phyloP scores from a whole-genome alignment of 2,797 vertebrate species.

The Argentina silus region DNA sequence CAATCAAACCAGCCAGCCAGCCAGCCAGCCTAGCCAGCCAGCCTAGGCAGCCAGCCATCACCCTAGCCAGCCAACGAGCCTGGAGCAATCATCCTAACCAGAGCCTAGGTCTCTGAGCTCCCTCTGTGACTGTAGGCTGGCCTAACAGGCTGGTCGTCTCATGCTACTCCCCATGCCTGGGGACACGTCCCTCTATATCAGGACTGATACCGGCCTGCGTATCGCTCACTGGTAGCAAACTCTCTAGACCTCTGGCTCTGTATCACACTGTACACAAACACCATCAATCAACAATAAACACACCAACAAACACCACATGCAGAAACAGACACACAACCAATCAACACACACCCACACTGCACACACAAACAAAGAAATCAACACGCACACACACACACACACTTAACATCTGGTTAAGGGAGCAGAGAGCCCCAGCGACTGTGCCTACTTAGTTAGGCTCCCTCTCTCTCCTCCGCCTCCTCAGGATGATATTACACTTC shows the following conservation, averaged over 20 bases:
- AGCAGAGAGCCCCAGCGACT: neutral
- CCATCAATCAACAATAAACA: neutral
- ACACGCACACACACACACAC: constrained; percentile 18
- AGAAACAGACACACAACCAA: constrained; percentile 13
- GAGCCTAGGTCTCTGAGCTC: neutral
- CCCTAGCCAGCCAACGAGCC: neutral
- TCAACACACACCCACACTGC: constrained; percentile 11
- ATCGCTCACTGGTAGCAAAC: no score
- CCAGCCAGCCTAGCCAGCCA: neutral
- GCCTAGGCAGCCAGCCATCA: constrained; percentile 1
- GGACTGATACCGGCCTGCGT: neutral
- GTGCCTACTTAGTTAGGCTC: constrained; percentile 20
- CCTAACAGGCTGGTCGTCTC: neutral
- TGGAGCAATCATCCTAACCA: neutral
- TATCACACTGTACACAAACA: no score
- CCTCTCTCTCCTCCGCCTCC: constrained; percentile 41
- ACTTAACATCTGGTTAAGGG: neutral
- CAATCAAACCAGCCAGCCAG: neutral
- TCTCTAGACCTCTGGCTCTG: no score
- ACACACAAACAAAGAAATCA: constrained; percentile 3
- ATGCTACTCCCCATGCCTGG: neutral
- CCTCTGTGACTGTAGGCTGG: neutral
- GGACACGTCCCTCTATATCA: neutral
- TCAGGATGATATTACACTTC: constrained; percentile 71
- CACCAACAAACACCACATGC: neutral